phyloP scores from a whole-genome alignment of 2,888 invertebrate genomes.

The Tiliacea aurago region DNA sequence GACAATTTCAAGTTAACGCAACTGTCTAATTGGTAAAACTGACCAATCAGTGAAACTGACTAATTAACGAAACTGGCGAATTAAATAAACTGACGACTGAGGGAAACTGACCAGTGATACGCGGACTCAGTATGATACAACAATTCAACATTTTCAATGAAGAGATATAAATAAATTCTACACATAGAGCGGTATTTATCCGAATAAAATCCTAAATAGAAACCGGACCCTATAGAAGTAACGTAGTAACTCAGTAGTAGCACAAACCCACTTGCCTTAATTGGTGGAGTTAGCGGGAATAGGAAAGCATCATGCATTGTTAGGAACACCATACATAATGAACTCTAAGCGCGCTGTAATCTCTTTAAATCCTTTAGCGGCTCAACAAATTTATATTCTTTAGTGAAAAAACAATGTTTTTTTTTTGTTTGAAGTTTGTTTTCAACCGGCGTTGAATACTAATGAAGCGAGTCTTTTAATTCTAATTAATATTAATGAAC shows the following conservation, averaged over 20 bases:
- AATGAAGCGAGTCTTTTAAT: constrained; percentile 41
- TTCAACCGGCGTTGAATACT: constrained; percentile 33
- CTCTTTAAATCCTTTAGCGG: constrained; percentile 54
- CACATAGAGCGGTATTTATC: not conserved
- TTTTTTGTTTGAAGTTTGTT: constrained; percentile 44
- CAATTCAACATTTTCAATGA: not conserved
- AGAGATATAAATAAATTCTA: not conserved
- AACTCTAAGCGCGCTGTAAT: constrained; percentile 51
- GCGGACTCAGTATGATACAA: too few species aligned
- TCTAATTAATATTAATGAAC: constrained; percentile 37
- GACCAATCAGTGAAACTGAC: too few species aligned
- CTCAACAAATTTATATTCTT: constrained; percentile 51
- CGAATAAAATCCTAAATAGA: constrained; percentile 16
- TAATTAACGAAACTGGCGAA: too few species aligned
- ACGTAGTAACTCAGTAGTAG: constrained; percentile 31
- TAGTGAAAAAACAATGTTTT: constrained; percentile 33
- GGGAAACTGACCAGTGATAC: too few species aligned
- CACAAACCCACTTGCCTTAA: constrained; percentile 55
- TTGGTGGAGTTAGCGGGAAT: constrained; percentile 56
- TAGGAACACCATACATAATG: constrained; percentile 51
- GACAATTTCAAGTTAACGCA: too few species aligned
- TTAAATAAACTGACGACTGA: too few species aligned
- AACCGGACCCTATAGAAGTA: constrained; percentile 20
- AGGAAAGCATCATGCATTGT: constrained; percentile 56
- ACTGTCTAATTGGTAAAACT: too few species aligned